Base-by-base conservation (phyloP, 2,888 invertebrate species). In the Euzetes globulus region DNA sequence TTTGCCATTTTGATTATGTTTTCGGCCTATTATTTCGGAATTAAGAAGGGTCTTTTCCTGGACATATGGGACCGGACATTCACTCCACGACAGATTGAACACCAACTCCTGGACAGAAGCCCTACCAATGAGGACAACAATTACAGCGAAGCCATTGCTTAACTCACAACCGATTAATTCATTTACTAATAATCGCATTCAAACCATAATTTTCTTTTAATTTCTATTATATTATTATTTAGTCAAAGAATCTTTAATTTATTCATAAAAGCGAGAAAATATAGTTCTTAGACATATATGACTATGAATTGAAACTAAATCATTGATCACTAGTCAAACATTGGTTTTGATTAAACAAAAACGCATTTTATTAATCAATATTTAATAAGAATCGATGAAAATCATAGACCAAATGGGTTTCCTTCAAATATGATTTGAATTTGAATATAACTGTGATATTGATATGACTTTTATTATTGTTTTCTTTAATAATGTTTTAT, bases 281-380 rank as follows among this genome's bases (percentile, higher is more conserved):
- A 11, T 11, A 60, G 6, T 9, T 4, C 27, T 25, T 6, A 7
- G 22, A 9, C 22, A 11, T 7, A 22, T 29, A 9, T 63, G 15
- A 63, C 9, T 5, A 17, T 11, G 19, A 29, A 63, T 29, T 29
- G 29, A 63, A 63, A 63, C 63, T 63, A 29, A 63, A 63, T 63
- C 63, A 63, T 63, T 63, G 29, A 63, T 63, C 13, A 63, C 63
- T 63, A 63, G 63, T 63, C 63, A 63, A 6, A 22, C 33, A 29
- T 63, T 29, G 33, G 33, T 33, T 33, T 33, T 33, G 33, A 33
- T 33, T 33, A 33, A 33, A 4, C 4, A 33, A 33, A 33, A 33
- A 33, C 7, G 7, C 33, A 33, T 33, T 33, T 33, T 33, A 33
- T 33, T 33, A 33, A 33, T 7, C 4, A 33, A 33, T 33, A 33